Percentiles rank a stretch among this genome's conserved stretches.
Conservation (phyloP, 1,140 invertebrate genomes). For the Drosophila lini region DNA sequence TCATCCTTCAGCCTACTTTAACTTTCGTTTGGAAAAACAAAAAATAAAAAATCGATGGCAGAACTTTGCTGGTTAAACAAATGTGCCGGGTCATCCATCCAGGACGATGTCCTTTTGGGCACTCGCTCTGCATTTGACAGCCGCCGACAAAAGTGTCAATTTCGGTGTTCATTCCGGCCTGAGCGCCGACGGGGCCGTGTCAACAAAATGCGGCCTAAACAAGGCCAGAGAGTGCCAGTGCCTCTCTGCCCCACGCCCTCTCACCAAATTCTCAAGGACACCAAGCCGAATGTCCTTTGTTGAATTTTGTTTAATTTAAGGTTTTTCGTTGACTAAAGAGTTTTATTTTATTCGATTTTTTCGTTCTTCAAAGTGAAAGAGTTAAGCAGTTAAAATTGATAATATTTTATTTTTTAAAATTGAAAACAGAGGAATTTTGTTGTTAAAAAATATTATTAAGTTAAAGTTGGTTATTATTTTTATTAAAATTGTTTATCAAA, state of each 20-base stretch:
- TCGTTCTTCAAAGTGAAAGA: neutral
- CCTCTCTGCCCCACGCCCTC: conserved; percentile 8
- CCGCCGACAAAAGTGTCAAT: conserved; percentile 55
- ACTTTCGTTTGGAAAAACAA: conserved; percentile 6
- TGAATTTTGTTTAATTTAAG: conserved; percentile 10
- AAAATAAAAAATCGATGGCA: conserved; percentile 47
- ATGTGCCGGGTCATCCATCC: conserved; percentile 74
- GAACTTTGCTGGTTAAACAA: conserved; percentile 46
- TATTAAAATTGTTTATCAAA: neutral
- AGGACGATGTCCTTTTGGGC: conserved; percentile 51
- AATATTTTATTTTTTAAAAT: neutral
- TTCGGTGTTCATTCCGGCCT: conserved; percentile 27
- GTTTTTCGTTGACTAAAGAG: neutral
- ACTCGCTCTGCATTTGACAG: conserved; percentile 65
- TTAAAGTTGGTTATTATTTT: neutral
- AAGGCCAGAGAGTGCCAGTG: neutral
- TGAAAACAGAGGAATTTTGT: no score
- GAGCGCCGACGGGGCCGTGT: conserved; percentile 39
- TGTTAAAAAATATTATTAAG: neutral
- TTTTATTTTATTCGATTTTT: neutral
- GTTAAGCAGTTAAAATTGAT: neutral
- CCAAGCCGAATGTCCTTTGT: neutral
- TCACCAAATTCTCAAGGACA: conserved; percentile 25
- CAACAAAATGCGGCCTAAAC: conserved; percentile 38
- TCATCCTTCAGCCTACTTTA: conserved; percentile 38